phyloP scores from a whole-genome alignment of 2,797 vertebrate genomes.

The Borostomias antarcticus region DNA sequence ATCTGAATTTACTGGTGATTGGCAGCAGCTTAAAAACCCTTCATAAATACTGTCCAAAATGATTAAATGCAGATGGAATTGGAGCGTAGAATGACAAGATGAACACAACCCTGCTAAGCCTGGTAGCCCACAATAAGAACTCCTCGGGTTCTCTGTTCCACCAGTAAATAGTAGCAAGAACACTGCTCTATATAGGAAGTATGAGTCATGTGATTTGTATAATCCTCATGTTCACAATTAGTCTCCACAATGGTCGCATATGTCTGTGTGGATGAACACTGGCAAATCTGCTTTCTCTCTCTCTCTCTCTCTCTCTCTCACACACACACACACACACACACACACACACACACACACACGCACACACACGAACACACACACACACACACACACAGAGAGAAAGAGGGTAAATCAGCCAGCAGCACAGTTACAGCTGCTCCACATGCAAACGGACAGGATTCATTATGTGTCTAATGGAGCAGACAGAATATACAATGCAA shows the following conservation, averaged over 20 bases:
- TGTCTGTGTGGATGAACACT: constrained; percentile 24
- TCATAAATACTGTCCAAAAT: constrained; percentile 20
- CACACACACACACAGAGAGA: constrained; percentile 14
- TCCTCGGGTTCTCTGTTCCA: constrained; percentile 17
- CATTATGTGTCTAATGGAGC: constrained; percentile 25
- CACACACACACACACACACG: not conserved
- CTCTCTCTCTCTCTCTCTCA: too few species aligned
- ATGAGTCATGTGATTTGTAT: constrained; percentile 16
- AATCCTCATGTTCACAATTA: constrained; percentile 30
- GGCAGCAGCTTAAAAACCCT: constrained; percentile 24
- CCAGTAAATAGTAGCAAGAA: constrained; percentile 6
- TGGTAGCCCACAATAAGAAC: constrained; percentile 20
- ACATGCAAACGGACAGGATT: constrained; percentile 9
- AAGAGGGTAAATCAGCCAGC: constrained; percentile 26
- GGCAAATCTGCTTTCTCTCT: constrained; percentile 15
- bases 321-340: constrained; percentile 14
- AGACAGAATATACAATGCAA: constrained; percentile 18
- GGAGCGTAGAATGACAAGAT: constrained; percentile 29
- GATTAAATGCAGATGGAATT: constrained; percentile 32
- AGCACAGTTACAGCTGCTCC: constrained; percentile 8
- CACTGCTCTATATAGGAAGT: constrained; percentile 25
- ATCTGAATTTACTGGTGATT: constrained; percentile 30
- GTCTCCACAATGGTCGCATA: constrained; percentile 22
- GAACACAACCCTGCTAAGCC: constrained; percentile 20
- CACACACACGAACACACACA: not conserved